Evolutionary conservation across 2,113 vertebrate species (phyloP).

Genomic region (Macquaria ambigua): DNA sequence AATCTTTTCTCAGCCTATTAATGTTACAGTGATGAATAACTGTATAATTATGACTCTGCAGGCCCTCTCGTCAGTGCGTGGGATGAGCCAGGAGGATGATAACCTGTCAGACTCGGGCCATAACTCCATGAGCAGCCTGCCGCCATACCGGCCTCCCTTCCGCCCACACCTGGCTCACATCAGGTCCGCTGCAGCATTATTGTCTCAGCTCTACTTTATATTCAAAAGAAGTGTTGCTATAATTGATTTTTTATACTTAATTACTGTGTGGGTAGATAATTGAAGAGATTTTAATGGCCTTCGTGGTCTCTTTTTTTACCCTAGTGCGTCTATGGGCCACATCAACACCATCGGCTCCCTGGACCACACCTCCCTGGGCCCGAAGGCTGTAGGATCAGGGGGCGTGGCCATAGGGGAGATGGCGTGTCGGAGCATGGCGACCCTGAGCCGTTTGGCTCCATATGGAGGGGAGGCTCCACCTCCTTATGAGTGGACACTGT

Average conservation of each 20-base stretch:
- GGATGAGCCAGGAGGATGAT: constrained; percentile 88
- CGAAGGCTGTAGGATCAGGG: constrained; percentile 75
- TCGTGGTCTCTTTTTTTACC: not conserved
- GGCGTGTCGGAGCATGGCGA: constrained; percentile 89
- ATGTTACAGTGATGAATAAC: constrained; percentile 23
- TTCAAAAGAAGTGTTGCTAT: constrained; percentile 14
- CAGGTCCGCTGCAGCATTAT: constrained; percentile 75
- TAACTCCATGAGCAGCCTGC: constrained; percentile 94
- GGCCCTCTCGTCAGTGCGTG: constrained; percentile 82
- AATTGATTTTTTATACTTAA: constrained; percentile 16
- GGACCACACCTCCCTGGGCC: constrained; percentile 86
- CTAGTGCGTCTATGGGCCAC: constrained; percentile 93
- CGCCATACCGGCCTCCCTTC: constrained; percentile 89
- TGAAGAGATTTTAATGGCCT: constrained; percentile 9
- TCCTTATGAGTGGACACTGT: constrained; percentile 92
- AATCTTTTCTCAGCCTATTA: constrained; percentile 14
- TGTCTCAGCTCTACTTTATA: constrained; percentile 15
- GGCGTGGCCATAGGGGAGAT: constrained; percentile 79
- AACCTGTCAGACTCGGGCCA: constrained; percentile 90
- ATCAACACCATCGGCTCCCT: constrained; percentile 95
- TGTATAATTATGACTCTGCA: constrained; percentile 25
- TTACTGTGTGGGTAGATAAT: constrained; percentile 40
- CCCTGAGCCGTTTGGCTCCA: constrained; percentile 88
- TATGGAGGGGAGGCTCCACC: constrained; percentile 88
- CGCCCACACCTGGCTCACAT: constrained; percentile 90